Conservation (phyloP, 2,797 vertebrate species). For the Eupleurogrammus muticus region DNA sequence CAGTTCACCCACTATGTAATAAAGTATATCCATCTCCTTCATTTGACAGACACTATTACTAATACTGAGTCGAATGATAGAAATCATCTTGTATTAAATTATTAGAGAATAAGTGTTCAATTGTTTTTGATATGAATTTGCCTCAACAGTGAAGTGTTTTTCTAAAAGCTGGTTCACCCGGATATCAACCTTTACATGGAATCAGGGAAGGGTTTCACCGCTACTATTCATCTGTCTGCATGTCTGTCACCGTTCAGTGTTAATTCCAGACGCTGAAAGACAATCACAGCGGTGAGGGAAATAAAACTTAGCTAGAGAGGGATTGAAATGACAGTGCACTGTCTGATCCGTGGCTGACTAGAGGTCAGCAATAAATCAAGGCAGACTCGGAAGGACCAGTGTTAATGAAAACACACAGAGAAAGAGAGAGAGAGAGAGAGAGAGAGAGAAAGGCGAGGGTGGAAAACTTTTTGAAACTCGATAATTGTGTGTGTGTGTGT, state of each 20-base stretch:
- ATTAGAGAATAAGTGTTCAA: slow-evolving; percentile 23
- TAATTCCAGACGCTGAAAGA: slow-evolving; percentile 72
- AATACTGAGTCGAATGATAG: slow-evolving; percentile 16
- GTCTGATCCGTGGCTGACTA: slow-evolving; percentile 76
- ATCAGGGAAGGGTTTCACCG: slow-evolving; percentile 31
- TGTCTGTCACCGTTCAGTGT: slow-evolving; percentile 26
- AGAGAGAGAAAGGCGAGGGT: not conserved
- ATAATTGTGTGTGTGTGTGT: slow-evolving; percentile 9
- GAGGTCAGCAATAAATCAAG: slow-evolving; percentile 77
- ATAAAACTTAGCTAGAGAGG: slow-evolving; percentile 71
- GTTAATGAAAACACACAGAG: slow-evolving; percentile 63
- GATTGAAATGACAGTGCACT: slow-evolving; percentile 72
- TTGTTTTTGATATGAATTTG: slow-evolving; percentile 36
- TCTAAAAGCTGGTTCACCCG: slow-evolving; percentile 20
- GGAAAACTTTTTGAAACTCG: slow-evolving; percentile 37
- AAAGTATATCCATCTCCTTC: slow-evolving; percentile 24
- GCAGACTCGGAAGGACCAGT: slow-evolving; percentile 53
- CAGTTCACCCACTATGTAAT: slow-evolving; percentile 10
- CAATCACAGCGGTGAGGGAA: slow-evolving; percentile 65
- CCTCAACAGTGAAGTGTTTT: slow-evolving; percentile 22
- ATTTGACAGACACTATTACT: slow-evolving; percentile 33
- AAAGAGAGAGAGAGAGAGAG: slow-evolving; percentile 13
- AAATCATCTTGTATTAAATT: slow-evolving; percentile 23
- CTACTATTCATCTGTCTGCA: not conserved
- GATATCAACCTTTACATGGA: slow-evolving; percentile 19